Base-by-base conservation (phyloP, 2,797 vertebrate genomes). In the Phoeniculus purpureus region DNA sequence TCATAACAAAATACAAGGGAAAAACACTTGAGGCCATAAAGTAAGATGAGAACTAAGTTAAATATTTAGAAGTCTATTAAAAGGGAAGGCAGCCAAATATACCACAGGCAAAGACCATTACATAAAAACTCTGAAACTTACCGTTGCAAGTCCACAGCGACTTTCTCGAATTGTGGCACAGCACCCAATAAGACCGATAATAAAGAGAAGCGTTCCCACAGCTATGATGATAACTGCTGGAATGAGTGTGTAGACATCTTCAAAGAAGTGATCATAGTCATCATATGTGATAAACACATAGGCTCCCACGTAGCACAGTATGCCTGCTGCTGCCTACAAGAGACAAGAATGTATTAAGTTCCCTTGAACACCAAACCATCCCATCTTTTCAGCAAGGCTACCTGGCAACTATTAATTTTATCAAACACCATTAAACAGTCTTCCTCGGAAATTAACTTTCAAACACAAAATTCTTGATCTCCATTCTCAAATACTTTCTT, bases 281-380 rank as follows among this genome's bases (percentile, higher is more conserved):
- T 99, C 99, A 0, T 99, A 99, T 1, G 99, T 99, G 97, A 99
- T 99, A 85, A 99, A 99, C 94, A 99, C 99, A n/a, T 99, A 99
- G 83, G 99, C 99, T 72, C 99, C 99, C 34, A 99, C 99, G 15
- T 99, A 99, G 97, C 99, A 99, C 73, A 99, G 96, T 76, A 99
- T 99, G 64, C 99, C 99, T 71, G 99, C 99, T 43, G 99, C 99
- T 52, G 99, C 99, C 99, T 99, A 73, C 15, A 82, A 71, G 0
- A 88, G 14, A 89, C 56, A 96, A 34, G 8, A 43, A 3, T 9
- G 5, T 1, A 27, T 3, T 85, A 19, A 92, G 37, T 20, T 61
- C 62, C 32, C 50, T 26, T 23, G 55, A 87, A 68, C 27, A 27
- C 15, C 43, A 47, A 58, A 56, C 6, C 10, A 22, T 37, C 31